Evolutionary conservation across 2,797 vertebrate species (phyloP).

Genomic region (Yasuhikotakia modesta): DNA sequence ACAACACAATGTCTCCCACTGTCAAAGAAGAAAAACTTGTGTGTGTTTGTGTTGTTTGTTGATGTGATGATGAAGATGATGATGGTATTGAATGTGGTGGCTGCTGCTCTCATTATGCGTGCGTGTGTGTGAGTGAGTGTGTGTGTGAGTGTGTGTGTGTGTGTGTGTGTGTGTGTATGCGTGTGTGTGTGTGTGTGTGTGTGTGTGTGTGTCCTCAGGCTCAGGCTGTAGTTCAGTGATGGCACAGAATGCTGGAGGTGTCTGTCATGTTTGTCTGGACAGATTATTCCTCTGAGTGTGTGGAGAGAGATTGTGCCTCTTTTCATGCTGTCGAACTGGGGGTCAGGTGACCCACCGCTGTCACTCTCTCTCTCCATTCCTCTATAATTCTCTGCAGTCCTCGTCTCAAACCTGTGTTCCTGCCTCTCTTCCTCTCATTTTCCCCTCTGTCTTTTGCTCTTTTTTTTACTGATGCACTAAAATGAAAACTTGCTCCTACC

Average conservation of each 20-base stretch:
- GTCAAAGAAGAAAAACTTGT: too few species aligned
- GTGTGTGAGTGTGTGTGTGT: too few species aligned
- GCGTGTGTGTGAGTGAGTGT: too few species aligned
- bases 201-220: constrained; percentile 14
- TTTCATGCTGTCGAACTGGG: constrained; percentile 43
- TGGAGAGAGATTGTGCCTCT: constrained; percentile 26
- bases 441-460: background rate
- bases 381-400: background rate
- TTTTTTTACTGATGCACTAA: background rate
- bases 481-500: background rate
- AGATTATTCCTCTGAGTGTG: constrained; percentile 45
- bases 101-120: too few species aligned
- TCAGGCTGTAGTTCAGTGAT: constrained; percentile 16
- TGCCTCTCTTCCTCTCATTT: background rate
- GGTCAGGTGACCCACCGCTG: constrained; percentile 52
- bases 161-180: too few species aligned
- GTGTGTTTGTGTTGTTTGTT: too few species aligned
- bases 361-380: constrained; percentile 36
- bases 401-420: background rate
- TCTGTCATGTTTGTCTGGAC: constrained; percentile 28
- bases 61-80: too few species aligned
- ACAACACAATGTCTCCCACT: too few species aligned
- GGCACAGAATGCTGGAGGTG: constrained; percentile 30
- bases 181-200: too few species aligned
- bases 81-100: too few species aligned